phyloP scores from a whole-genome alignment of 2,797 vertebrate genomes.

The Toxotes lorentzi region DNA sequence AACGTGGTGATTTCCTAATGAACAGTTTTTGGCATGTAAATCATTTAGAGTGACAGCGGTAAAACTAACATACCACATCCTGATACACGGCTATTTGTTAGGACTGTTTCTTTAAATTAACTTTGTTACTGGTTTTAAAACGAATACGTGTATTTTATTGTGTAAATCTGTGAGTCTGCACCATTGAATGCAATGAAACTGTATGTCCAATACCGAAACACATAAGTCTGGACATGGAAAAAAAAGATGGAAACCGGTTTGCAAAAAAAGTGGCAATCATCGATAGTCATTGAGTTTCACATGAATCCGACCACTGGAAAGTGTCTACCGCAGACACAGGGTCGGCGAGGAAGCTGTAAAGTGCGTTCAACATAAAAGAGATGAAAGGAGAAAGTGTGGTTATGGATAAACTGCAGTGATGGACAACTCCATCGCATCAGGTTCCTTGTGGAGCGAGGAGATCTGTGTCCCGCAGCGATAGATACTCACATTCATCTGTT shows the following conservation, averaged over 20 bases:
- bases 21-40: background rate
- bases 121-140: conserved; percentile 1
- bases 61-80: background rate
- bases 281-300: background rate
- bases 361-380: background rate
- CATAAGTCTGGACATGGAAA: background rate
- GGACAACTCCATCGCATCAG: conserved; percentile 18
- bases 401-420: conserved; percentile 11
- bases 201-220: background rate
- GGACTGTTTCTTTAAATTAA: background rate
- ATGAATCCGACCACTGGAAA: background rate
- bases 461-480: background rate
- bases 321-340: background rate
- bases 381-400: background rate
- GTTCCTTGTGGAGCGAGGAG: conserved; percentile 2
- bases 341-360: background rate
- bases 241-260: background rate
- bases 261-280: background rate
- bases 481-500: conserved; percentile 87
- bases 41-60: background rate
- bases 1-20: background rate
- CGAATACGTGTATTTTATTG: background rate
- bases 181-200: background rate
- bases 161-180: background rate
- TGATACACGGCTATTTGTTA: background rate